phyloP scores from a whole-genome alignment of 2,113 vertebrate species.

The Mustelus asterias region DNA sequence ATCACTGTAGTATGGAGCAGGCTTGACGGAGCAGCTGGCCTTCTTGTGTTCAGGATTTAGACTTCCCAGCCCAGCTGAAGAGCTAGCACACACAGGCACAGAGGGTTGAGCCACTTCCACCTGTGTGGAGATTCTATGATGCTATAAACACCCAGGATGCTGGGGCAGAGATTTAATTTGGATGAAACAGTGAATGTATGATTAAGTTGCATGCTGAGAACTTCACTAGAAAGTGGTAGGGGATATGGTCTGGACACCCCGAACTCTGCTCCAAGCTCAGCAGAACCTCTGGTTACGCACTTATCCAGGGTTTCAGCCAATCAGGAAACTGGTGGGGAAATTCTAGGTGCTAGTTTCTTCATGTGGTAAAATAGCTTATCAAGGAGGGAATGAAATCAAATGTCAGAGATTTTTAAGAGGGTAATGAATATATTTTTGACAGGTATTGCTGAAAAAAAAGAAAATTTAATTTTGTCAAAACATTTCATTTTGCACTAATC shows the following conservation, averaged over 20 bases:
- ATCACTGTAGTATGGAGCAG: background rate
- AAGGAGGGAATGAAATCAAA: background rate
- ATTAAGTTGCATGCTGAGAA: background rate
- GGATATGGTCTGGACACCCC: background rate
- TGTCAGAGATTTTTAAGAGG: background rate
- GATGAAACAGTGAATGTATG: background rate
- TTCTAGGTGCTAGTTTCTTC: background rate
- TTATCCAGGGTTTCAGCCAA: background rate
- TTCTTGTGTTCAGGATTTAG: background rate
- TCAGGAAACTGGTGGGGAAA: background rate
- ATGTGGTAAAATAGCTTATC: background rate
- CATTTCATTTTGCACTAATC: too few relatives aligned
- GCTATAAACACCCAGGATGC: background rate
- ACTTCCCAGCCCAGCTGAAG: background rate
- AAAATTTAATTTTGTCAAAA: too few relatives aligned
- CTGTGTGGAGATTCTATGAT: background rate
- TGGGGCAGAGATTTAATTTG: background rate
- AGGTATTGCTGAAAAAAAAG: background rate
- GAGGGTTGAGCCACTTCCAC: background rate
- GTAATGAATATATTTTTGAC: background rate
- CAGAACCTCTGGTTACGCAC: background rate
- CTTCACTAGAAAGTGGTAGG: background rate
- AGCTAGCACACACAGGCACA: background rate
- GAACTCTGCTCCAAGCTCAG: background rate
- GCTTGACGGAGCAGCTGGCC: background rate